Evolutionary conservation across 2,113 vertebrate species (phyloP).

Genomic region (Trinectes maculatus): DNA sequence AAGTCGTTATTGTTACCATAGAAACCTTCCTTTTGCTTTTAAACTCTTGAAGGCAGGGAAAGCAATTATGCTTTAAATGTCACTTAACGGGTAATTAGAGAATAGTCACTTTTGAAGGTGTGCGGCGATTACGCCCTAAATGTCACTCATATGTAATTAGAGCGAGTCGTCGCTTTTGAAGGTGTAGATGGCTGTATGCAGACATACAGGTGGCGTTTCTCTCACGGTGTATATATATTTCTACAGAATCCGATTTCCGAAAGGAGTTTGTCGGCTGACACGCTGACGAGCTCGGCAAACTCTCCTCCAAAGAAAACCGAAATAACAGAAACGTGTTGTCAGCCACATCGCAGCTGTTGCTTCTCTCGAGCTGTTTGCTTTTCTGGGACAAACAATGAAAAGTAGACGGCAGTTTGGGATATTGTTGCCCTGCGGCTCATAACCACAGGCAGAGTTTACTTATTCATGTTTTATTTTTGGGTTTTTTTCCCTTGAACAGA

Average conservation of each 20-base stretch:
- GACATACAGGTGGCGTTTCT: constrained; percentile 39
- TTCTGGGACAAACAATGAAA: constrained; percentile 49
- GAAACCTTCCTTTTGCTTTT: constrained; percentile 17
- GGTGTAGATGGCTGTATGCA: background rate
- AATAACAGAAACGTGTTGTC: constrained; percentile 20
- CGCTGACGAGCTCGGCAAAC: constrained; percentile 15
- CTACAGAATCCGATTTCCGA: constrained; percentile 19
- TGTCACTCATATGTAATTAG: constrained; percentile 46
- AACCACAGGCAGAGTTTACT: constrained; percentile 47
- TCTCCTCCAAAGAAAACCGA: background rate
- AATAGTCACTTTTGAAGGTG: constrained; percentile 30
- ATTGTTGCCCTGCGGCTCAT: constrained; percentile 33
- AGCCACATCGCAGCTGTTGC: constrained; percentile 16
- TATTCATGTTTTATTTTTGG: constrained; percentile 52
- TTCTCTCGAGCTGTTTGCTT: constrained; percentile 51
- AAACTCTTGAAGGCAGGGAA: constrained; percentile 10
- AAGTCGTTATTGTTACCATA: background rate
- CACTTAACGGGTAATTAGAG: constrained; percentile 48
- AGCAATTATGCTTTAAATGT: constrained; percentile 22
- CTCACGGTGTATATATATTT: constrained; percentile 1
- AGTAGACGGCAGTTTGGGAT: constrained; percentile 14
- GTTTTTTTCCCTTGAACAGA: constrained; percentile 72
- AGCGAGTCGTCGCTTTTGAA: constrained; percentile 29
- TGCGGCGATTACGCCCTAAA: constrained; percentile 23
- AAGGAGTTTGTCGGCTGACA: constrained; percentile 16